Evolutionary conservation across 1,140 invertebrate genomes (phyloP), one percentile per base, ranked within the genome.

Genomic region (Ptiloglossa arizonensis): DNA sequence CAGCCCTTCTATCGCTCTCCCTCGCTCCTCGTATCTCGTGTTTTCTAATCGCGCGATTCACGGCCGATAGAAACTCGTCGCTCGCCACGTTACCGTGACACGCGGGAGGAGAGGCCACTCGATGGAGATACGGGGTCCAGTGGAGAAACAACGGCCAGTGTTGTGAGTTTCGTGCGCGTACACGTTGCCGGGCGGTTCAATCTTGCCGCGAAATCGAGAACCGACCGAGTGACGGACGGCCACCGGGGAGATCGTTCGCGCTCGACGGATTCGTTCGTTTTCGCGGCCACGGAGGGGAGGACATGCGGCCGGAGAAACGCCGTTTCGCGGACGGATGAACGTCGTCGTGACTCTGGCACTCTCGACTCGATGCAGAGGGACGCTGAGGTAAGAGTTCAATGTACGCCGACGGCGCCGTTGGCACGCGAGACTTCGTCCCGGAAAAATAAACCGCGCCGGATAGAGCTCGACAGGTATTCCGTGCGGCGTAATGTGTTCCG

Each of bases 321-420:
- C n/a, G 71, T 60, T 29, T 52, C 41, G 71, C 63, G 48, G 70
- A 78, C 62, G 82, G 84, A 86, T 79, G 63, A 82, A 82, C 82
- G 79, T n/a, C n/a, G n/a, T n/a, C n/a, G n/a, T 69, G 79, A 32
- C 59, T 22, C 68, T 75, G 72, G 79, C 66, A 64, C 73, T 68
- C 72, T 63, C 70, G 74, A 69, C 75, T 76, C 75, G 73, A 62
- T 59, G 83, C 83, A 81, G 70, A 84, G 75, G 71, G 75, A 86
- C 62, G 80, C 57, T 85, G 48, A 86, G 79, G 84, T 86, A 85
- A 84, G 84, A 50, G 84, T 86, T 86, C 82, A 86, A 86, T 57
- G 83, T 74, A 82, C 83, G 70, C 60, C 38, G 50, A 48, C 62
- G 44, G 29, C 63, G 60, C 32, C 22, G 60, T 38, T 75, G 71